Percentiles rank a stretch among this genome's conserved stretches.
Evolutionary conservation across 2,113 vertebrate genomes (phyloP).

Genomic region (Scatophagus argus): DNA sequence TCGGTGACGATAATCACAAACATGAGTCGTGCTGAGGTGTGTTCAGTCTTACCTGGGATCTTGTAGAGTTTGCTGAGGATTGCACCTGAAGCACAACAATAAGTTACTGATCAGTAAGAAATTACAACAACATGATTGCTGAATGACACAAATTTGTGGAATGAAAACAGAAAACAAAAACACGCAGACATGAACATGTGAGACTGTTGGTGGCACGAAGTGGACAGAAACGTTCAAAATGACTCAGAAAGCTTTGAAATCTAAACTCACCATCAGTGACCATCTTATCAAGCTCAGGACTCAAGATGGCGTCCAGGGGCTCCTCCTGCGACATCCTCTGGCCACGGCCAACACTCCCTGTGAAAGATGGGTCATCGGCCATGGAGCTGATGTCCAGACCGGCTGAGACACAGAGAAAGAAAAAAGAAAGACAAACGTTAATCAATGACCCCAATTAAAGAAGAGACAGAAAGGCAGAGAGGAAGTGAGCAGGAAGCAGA

Average conservation of each 20-base stretch:
- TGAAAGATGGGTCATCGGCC: conserved; percentile 82
- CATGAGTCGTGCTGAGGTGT: neutral
- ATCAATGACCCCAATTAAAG: too few species aligned
- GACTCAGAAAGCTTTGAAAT: neutral
- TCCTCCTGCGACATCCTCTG: conserved; percentile 90
- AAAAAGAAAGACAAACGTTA: neutral
- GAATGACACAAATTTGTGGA: too few species aligned
- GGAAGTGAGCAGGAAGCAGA: neutral
- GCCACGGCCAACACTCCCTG: conserved; percentile 73
- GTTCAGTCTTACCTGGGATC: conserved; percentile 89
- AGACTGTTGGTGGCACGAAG: too few species aligned
- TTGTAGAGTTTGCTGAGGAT: conserved; percentile 97
- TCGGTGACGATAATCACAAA: neutral
- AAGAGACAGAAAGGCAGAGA: neutral
- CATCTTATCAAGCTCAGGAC: conserved; percentile 98
- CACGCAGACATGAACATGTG: too few species aligned
- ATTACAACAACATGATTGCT: too few species aligned
- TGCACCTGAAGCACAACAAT: conserved; percentile 85
- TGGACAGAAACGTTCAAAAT: neutral
- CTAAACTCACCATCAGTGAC: conserved; percentile 91
- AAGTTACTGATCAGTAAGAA: neutral
- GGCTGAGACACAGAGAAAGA: conserved; percentile 73
- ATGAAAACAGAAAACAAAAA: too few species aligned
- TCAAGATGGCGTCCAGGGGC: conserved; percentile 94
- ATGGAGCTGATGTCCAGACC: conserved; percentile 88